Evolutionary conservation across 2,797 vertebrate genomes (phyloP).

Genomic region (Neomorphus geoffroyi): DNA sequence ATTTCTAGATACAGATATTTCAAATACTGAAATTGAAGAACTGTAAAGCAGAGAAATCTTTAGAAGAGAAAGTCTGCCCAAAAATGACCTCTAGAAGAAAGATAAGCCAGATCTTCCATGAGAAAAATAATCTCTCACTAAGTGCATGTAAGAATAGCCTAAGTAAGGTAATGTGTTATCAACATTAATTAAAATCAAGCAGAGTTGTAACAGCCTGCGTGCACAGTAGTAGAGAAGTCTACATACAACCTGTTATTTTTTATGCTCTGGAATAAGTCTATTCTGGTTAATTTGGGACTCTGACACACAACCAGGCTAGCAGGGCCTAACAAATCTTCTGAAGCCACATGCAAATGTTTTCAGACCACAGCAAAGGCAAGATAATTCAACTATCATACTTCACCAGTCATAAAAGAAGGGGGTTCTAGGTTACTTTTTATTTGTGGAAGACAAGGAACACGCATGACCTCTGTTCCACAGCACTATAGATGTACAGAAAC

Average conservation of each 20-base stretch:
- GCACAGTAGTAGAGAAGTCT: accelerated
- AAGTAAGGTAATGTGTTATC: neutral
- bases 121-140: neutral
- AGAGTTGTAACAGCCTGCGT: neutral
- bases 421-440: no score
- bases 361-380: no score
- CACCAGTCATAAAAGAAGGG: no score
- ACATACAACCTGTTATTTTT: neutral
- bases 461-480: no score
- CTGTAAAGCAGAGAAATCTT: neutral
- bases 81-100: neutral
- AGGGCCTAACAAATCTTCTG: no score
- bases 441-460: no score
- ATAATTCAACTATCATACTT: no score
- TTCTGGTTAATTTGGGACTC: no score
- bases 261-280: neutral
- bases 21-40: neutral
- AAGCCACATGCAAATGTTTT: no score
- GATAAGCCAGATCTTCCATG: neutral
- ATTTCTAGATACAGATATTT: neutral
- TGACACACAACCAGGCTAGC: no score
- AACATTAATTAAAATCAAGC: neutral
- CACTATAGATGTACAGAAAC: no score
- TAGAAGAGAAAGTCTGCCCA: neutral
- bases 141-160: neutral